These are phyloP conservation scores for Andinoacara biseriatus DNA, from an alignment of 2,113 vertebrate species.

Conservation along the genomic window DNA sequence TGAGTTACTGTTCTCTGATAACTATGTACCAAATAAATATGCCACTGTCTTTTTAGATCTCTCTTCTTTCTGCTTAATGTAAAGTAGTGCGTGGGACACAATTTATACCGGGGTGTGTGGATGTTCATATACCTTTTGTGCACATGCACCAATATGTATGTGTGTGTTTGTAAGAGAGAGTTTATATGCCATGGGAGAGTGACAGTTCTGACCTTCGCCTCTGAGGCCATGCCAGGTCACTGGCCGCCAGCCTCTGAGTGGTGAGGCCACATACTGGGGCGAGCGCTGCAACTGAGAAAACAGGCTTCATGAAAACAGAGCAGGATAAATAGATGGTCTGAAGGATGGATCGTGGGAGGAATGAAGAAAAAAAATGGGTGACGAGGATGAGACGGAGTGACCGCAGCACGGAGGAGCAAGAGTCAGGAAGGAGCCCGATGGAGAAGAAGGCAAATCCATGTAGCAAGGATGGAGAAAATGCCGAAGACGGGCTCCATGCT, in stretches of 20 bases:
- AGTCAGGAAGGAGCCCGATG: slow-evolving; percentile 20
- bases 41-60: background rate
- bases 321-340: slow-evolving; percentile 36
- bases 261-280: slow-evolving; percentile 26
- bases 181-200: slow-evolving; percentile 47
- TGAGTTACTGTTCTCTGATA: slow-evolving; percentile 23
- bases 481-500: slow-evolving; percentile 38
- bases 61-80: background rate
- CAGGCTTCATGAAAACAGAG: slow-evolving; percentile 33
- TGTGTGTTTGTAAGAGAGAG: background rate
- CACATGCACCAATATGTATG: background rate
- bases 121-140: background rate
- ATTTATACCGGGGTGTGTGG: background rate
- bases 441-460: slow-evolving; percentile 12
- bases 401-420: slow-evolving; percentile 10
- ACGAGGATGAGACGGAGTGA: slow-evolving; percentile 20
- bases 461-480: background rate
- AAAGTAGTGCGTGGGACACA: background rate
- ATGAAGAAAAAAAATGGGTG: background rate
- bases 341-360: slow-evolving; percentile 27
- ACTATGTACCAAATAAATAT: background rate
- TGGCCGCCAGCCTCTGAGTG: slow-evolving; percentile 29
- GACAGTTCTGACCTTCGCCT: slow-evolving; percentile 48
- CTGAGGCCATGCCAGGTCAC: slow-evolving; percentile 59
- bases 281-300: slow-evolving; percentile 10